Evolutionary conservation across 2,888 invertebrate genomes (phyloP).

Genomic region (Chalcis sispes): DNA sequence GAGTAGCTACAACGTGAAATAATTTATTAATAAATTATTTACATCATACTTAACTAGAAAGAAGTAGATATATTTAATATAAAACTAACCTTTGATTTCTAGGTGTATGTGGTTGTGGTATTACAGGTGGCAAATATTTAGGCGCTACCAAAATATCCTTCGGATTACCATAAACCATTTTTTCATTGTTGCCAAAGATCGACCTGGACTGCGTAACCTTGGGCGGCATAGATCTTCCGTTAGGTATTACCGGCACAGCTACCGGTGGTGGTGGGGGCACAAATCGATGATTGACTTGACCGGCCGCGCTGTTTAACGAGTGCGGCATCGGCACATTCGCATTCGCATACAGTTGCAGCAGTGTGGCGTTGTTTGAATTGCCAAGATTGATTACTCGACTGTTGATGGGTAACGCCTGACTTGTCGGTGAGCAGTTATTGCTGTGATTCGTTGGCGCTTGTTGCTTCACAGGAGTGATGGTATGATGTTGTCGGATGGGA

Average conservation of each 20-base stretch:
- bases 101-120: slow-evolving; percentile 48
- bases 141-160: slow-evolving; percentile 81
- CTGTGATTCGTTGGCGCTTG: slow-evolving; percentile 42
- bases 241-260: slow-evolving; percentile 61
- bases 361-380: slow-evolving; percentile 66
- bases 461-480: slow-evolving; percentile 12
- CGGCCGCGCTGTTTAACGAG: slow-evolving; percentile 40
- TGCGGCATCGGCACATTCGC: slow-evolving; percentile 63
- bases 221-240: slow-evolving; percentile 72
- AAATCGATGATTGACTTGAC: slow-evolving; percentile 63
- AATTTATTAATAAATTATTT: too few species aligned
- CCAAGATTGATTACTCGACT: slow-evolving; percentile 72
- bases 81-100: slow-evolving; percentile 45
- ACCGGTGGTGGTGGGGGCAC: slow-evolving; percentile 65
- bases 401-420: slow-evolving; percentile 51
- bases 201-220: slow-evolving; percentile 82
- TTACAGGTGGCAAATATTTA: slow-evolving; percentile 64
- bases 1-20: too few species aligned
- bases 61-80: too few species aligned
- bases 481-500: slow-evolving; percentile 29
- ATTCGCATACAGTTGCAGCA: slow-evolving; percentile 70
- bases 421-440: slow-evolving; percentile 51
- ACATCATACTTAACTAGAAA: too few species aligned
- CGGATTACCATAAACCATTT: slow-evolving; percentile 84
- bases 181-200: slow-evolving; percentile 81